Percentiles rank a stretch among this genome's conserved stretches.
These are phyloP conservation scores for Cryptomyrus ogoouensis DNA, from an alignment of 2,113 vertebrate species.

Conservation along the genomic window DNA sequence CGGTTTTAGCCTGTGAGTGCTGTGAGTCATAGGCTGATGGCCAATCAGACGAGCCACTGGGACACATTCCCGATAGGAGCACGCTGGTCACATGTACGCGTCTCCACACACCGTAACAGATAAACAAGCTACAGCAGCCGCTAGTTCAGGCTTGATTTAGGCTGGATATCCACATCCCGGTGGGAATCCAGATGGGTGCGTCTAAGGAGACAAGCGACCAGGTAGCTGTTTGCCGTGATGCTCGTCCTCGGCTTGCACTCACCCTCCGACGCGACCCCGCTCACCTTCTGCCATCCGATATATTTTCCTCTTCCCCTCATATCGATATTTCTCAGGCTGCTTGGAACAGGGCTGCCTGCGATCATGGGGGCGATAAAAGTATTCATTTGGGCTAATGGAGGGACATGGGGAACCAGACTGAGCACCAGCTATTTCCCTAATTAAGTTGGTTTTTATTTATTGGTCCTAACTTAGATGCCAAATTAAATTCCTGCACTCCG, in stretches of 20 bases:
- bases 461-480: not conserved
- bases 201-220: not conserved
- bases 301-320: not conserved
- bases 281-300: slow-evolving; percentile 1
- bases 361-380: not conserved
- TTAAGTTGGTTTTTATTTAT: slow-evolving; percentile 13
- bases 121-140: not conserved
- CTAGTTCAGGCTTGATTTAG: not conserved
- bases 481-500: not conserved
- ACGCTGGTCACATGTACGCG: too few species aligned
- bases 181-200: not conserved
- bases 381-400: not conserved
- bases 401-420: not conserved
- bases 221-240: not conserved
- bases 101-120: not conserved
- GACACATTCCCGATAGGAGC: not conserved
- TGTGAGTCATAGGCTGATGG: not conserved
- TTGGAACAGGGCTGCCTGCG: not conserved
- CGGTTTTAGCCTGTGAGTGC: not conserved
- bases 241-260: not conserved
- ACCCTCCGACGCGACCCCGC: not conserved
- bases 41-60: not conserved
- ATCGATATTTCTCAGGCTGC: not conserved
- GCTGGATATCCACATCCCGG: not conserved
- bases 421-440: not conserved